These are phyloP conservation scores for Tridacna gigas DNA, from an alignment of 2,888 invertebrate genomes.

Conservation along the genomic window DNA sequence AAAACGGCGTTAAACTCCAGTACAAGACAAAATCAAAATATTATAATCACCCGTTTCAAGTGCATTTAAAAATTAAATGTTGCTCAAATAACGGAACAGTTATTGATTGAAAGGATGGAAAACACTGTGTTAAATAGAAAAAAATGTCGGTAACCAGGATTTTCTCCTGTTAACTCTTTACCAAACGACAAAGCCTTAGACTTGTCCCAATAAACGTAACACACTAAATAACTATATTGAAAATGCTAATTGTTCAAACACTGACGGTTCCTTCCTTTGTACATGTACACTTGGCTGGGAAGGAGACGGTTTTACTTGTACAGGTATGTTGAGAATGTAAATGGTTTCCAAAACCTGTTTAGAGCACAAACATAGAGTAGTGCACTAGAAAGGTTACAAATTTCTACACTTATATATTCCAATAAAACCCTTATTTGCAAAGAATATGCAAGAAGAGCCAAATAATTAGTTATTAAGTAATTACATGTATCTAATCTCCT, in stretches of 20 bases:
- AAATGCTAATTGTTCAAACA: conserved; percentile 31
- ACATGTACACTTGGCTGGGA: neutral
- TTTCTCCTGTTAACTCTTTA: too few relatives aligned
- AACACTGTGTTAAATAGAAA: neutral
- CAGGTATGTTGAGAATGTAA: neutral
- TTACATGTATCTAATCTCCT: too few relatives aligned
- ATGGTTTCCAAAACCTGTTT: neutral
- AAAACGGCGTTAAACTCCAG: too few relatives aligned
- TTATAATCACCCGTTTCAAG: neutral
- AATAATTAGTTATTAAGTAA: too few relatives aligned
- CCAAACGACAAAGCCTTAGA: too few relatives aligned
- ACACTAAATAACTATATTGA: conserved; percentile 12
- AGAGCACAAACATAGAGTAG: neutral
- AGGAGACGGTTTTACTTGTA: neutral
- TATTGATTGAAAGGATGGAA: neutral
- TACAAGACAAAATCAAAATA: neutral
- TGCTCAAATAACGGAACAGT: neutral
- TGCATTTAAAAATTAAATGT: neutral
- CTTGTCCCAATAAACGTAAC: too few relatives aligned
- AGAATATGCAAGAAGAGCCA: too few relatives aligned
- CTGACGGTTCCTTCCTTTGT: neutral
- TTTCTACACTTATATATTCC: neutral
- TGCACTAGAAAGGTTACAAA: neutral
- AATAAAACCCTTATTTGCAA: too few relatives aligned
- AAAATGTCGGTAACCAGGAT: too few relatives aligned